phyloP scores from a whole-genome alignment of 2,888 invertebrate species.

The Drosophila dives region DNA sequence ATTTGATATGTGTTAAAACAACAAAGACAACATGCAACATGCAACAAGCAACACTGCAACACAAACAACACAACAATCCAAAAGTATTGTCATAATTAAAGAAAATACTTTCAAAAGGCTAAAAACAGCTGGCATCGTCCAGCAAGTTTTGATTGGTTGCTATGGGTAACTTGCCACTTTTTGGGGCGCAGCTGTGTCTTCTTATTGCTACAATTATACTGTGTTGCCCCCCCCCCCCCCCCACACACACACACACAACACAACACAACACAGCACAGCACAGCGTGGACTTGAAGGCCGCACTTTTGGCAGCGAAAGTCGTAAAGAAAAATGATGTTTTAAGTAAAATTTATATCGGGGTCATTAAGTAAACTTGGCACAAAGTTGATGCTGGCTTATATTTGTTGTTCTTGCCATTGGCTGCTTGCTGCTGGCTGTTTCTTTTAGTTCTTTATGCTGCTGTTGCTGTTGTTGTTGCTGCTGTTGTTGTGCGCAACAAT shows the following conservation, averaged over 20 bases:
- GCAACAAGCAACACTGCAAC: conserved; percentile 11
- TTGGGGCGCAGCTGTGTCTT: conserved; percentile 47
- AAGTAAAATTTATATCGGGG: conserved; percentile 79
- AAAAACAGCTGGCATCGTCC: conserved; percentile 48
- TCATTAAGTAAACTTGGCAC: conserved; percentile 80
- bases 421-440: conserved; percentile 15
- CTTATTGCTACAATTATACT: background rate
- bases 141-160: conserved; percentile 25
- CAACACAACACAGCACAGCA: background rate
- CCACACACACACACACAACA: background rate
- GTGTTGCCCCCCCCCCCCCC: conserved; percentile 6
- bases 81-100: conserved; percentile 59
- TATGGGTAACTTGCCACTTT: conserved; percentile 10
- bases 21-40: conserved; percentile 9
- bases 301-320: conserved; percentile 71
- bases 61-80: conserved; percentile 43
- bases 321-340: conserved; percentile 79
- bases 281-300: conserved; percentile 43
- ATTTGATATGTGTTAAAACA: conserved; percentile 12
- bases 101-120: conserved; percentile 57
- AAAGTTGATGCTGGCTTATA: conserved; percentile 67
- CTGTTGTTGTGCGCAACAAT: conserved; percentile 63
- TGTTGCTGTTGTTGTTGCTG: conserved; percentile 7
- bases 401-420: conserved; percentile 26
- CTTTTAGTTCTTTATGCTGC: conserved; percentile 11